Evolutionary conservation across 2,113 vertebrate genomes (phyloP).

Genomic region (Cygnus atratus): DNA sequence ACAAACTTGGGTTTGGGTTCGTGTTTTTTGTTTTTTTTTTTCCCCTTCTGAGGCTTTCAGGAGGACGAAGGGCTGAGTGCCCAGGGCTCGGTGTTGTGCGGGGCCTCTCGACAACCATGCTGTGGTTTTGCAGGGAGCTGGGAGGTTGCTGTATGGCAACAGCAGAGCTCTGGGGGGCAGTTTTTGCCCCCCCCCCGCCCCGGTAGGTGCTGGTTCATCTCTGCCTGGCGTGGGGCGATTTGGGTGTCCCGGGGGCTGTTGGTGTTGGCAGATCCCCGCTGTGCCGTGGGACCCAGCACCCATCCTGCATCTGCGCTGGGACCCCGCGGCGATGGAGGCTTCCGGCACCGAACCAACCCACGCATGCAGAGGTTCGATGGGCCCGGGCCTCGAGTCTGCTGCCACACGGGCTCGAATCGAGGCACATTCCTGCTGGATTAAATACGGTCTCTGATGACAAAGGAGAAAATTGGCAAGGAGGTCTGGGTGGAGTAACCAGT

Average conservation of each 20-base stretch:
- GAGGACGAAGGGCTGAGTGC: background rate
- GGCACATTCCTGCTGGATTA: slow-evolving; percentile 62
- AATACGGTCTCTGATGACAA: slow-evolving; percentile 53
- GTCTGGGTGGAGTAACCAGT: slow-evolving; percentile 68
- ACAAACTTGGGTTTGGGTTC: background rate
- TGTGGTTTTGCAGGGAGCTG: background rate
- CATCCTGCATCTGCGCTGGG: background rate
- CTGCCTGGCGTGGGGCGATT: too few species aligned
- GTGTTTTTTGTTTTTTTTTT: fast-evolving
- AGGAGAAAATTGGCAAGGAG: slow-evolving; percentile 66
- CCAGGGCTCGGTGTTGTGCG: background rate
- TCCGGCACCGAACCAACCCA: background rate
- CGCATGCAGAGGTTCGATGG: fast-evolving
- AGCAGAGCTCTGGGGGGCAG: background rate
- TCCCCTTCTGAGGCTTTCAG: background rate
- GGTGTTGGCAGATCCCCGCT: background rate
- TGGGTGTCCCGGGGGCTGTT: background rate
- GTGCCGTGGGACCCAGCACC: background rate
- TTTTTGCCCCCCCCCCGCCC: too few species aligned
- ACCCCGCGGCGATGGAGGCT: background rate
- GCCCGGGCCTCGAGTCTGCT: background rate
- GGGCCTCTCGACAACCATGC: background rate
- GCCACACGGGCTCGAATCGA: background rate
- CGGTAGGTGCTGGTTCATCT: too few species aligned
- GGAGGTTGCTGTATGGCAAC: background rate